phyloP scores from a whole-genome alignment of 2,888 invertebrate species.

The Cistogaster globosa region DNA sequence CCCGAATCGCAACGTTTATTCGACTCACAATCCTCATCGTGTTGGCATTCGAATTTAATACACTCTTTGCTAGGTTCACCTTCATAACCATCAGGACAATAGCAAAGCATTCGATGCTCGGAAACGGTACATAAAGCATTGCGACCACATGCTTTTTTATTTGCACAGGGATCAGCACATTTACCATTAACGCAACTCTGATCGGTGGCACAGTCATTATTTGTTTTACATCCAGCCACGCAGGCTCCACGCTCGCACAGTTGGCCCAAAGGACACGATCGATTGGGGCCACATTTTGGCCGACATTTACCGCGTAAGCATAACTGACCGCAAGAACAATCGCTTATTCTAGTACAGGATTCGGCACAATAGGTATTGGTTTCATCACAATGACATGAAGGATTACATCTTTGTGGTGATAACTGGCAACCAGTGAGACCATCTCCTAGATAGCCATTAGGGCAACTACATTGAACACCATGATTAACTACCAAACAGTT shows the following conservation, averaged over 20 bases:
- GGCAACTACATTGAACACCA: conserved; percentile 93
- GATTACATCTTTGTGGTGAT: conserved; percentile 89
- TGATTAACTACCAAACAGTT: conserved; percentile 92
- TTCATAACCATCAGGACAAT: conserved; percentile 93
- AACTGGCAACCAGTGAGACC: conserved; percentile 90
- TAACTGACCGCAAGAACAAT: conserved; percentile 92
- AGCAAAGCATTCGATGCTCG: conserved; percentile 92
- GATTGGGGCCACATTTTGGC: conserved; percentile 87
- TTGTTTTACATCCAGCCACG: conserved; percentile 90
- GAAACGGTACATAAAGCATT: conserved; percentile 91
- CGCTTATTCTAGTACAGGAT: conserved; percentile 86
- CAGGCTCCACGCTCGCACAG: conserved; percentile 89
- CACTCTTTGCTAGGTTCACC: conserved; percentile 91
- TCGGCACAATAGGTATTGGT: conserved; percentile 89
- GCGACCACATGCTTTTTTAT: conserved; percentile 88
- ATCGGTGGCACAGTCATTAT: conserved; percentile 90
- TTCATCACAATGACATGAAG: conserved; percentile 91
- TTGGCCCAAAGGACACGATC: conserved; percentile 89
- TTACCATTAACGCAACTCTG: conserved; percentile 88
- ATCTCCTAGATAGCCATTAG: conserved; percentile 91
- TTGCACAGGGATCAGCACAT: conserved; percentile 89
- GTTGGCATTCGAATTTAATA: conserved; percentile 89
- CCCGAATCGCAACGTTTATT: conserved; percentile 90
- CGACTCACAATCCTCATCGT: conserved; percentile 89
- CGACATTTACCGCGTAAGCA: conserved; percentile 90